Evolutionary conservation across 2,888 invertebrate species (phyloP).

Genomic region (Fissipunctia ypsillon): DNA sequence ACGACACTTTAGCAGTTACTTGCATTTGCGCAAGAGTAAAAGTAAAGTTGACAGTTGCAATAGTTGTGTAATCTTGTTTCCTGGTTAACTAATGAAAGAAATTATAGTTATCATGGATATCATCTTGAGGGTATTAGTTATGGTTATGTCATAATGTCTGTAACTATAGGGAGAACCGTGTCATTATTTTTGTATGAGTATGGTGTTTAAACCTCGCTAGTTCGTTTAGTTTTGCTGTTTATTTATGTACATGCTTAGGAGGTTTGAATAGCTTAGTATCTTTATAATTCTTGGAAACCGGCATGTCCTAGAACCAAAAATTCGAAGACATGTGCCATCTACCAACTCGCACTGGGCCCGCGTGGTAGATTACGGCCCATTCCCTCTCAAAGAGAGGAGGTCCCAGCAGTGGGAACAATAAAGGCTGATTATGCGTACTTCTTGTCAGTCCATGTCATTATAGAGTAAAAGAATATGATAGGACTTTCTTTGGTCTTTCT

Average conservation of each 20-base stretch:
- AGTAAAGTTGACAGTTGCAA: slow-evolving; percentile 48
- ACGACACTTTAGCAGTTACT: slow-evolving; percentile 42
- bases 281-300: no score
- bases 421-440: no score
- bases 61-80: slow-evolving; percentile 53
- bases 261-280: neutral
- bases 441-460: neutral
- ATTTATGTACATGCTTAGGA: neutral
- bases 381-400: no score
- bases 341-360: no score
- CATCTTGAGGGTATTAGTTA: slow-evolving; percentile 18
- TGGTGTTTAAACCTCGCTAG: neutral
- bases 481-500: no score
- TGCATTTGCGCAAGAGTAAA: slow-evolving; percentile 53
- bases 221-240: neutral
- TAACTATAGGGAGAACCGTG: neutral
- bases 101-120: slow-evolving; percentile 45
- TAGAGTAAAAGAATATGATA: neutral
- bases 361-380: no score
- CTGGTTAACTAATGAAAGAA: slow-evolving; percentile 54
- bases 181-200: slow-evolving; percentile 17
- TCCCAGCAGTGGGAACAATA: no score
- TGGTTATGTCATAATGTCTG: slow-evolving; percentile 3
- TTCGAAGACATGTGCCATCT: no score
- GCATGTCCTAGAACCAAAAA: no score